Conservation (phyloP, 1,140 invertebrate genomes). For the Hestina assimilis region DNA sequence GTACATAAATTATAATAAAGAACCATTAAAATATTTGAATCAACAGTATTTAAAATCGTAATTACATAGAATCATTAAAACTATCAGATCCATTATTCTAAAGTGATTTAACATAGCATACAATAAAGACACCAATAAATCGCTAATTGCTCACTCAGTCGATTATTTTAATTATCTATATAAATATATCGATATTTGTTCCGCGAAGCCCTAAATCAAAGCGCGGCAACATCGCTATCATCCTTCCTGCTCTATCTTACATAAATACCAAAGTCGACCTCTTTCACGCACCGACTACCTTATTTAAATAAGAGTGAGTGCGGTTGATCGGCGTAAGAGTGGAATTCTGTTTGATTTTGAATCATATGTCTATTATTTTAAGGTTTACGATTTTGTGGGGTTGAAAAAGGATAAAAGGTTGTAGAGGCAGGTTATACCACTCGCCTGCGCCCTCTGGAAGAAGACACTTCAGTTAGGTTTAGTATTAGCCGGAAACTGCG, state of each 20-base stretch:
- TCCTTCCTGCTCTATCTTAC: constrained; percentile 40
- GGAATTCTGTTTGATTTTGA: constrained; percentile 34
- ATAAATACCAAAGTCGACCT: constrained; percentile 42
- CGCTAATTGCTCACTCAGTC: constrained; percentile 3
- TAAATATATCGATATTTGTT: constrained; percentile 25
- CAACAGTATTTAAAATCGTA: not conserved
- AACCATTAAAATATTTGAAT: not conserved
- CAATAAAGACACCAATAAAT: constrained; percentile 2
- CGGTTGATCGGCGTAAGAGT: constrained; percentile 34
- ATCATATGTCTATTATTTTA: constrained; percentile 34
- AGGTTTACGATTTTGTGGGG: constrained; percentile 21
- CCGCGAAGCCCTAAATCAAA: constrained; percentile 44
- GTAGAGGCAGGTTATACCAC: constrained; percentile 54
- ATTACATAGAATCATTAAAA: not conserved
- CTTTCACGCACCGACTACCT: constrained; percentile 61
- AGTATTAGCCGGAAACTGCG: constrained; percentile 60
- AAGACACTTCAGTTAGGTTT: constrained; percentile 55
- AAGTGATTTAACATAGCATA: not conserved
- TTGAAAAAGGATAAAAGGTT: constrained; percentile 53
- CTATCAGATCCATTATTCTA: not conserved
- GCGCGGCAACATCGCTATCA: constrained; percentile 59
- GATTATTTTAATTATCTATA: constrained; percentile 6
- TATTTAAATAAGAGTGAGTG: constrained; percentile 74
- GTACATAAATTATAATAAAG: no score
- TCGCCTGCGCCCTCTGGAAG: constrained; percentile 44